A percentile compares a stretch with the other conserved stretches of the same genome.
phyloP scores from a whole-genome alignment of 2,797 vertebrate species.

The Melanotaenia boesemani region DNA sequence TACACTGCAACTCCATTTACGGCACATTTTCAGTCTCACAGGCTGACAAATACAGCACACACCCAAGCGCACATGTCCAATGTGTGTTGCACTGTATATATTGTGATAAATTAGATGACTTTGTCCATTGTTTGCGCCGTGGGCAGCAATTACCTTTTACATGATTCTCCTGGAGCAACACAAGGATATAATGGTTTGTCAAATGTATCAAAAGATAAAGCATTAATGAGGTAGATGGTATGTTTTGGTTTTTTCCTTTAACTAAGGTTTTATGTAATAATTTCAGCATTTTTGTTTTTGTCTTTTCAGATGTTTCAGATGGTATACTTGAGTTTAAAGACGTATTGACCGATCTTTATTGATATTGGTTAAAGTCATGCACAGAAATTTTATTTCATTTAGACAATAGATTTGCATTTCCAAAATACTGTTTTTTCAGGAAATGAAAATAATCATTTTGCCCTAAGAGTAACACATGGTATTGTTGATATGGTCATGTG shows the following conservation, averaged over 20 bases:
- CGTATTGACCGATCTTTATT: no score
- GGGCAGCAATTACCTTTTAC: slow-evolving; percentile 49
- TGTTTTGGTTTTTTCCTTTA: neutral
- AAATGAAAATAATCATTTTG: no score
- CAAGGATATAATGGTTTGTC: slow-evolving; percentile 4
- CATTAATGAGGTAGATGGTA: neutral
- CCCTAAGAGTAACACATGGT: no score
- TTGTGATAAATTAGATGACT: slow-evolving; percentile 56
- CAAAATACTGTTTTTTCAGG: no score
- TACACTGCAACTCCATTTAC: slow-evolving; percentile 32
- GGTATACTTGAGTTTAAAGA: neutral
- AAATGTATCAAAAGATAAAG: slow-evolving; percentile 1
- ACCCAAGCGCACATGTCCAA: neutral
- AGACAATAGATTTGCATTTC: no score
- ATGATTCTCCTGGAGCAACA: slow-evolving; percentile 33
- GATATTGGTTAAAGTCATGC: no score
- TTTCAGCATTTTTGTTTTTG: neutral
- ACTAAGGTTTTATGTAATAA: neutral
- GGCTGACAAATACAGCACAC: neutral
- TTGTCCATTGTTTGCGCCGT: slow-evolving; percentile 39
- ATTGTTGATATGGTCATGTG: no score
- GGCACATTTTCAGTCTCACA: slow-evolving; percentile 19
- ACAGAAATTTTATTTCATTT: no score
- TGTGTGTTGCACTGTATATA: slow-evolving; percentile 23
- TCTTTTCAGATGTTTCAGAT: neutral